Evolutionary conservation across 2,113 vertebrate species (phyloP).

Genomic region (Dascyllus trimaculatus): DNA sequence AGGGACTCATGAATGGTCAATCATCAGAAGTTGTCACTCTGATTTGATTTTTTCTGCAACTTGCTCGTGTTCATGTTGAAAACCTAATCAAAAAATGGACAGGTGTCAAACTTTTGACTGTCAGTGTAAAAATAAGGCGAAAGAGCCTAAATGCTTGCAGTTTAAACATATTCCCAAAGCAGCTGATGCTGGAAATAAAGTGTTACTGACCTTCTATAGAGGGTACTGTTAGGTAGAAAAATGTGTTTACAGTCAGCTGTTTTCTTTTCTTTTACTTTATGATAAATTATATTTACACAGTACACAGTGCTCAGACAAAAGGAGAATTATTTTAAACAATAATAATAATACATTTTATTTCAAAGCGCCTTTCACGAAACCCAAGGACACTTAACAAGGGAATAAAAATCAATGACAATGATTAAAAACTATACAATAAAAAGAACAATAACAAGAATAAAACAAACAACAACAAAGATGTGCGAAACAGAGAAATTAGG

Average conservation of each 20-base stretch:
- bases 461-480: too few relatives aligned
- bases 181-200: conserved; percentile 21
- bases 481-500: too few relatives aligned
- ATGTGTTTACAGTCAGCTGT: conserved; percentile 2
- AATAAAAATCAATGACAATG: too few relatives aligned
- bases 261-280: not conserved
- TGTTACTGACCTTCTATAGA: conserved; percentile 10
- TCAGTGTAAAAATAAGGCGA: not conserved
- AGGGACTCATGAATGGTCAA: not conserved
- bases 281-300: not conserved
- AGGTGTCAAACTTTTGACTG: not conserved
- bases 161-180: conserved; percentile 18
- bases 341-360: too few relatives aligned
- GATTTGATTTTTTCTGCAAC: not conserved
- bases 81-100: not conserved
- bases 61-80: not conserved
- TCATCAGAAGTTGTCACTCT: not conserved
- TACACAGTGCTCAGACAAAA: too few relatives aligned
- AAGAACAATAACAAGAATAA: too few relatives aligned
- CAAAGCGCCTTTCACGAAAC: too few relatives aligned
- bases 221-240: not conserved
- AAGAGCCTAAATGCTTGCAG: conserved; percentile 4
- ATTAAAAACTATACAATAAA: too few relatives aligned
- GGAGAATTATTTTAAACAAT: too few relatives aligned
- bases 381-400: too few relatives aligned